A percentile compares a stretch with the other conserved stretches of the same genome.
These are phyloP conservation scores for Oreonectes daqikongensis DNA, from an alignment of 2,797 vertebrate species.

Conservation along the genomic window DNA sequence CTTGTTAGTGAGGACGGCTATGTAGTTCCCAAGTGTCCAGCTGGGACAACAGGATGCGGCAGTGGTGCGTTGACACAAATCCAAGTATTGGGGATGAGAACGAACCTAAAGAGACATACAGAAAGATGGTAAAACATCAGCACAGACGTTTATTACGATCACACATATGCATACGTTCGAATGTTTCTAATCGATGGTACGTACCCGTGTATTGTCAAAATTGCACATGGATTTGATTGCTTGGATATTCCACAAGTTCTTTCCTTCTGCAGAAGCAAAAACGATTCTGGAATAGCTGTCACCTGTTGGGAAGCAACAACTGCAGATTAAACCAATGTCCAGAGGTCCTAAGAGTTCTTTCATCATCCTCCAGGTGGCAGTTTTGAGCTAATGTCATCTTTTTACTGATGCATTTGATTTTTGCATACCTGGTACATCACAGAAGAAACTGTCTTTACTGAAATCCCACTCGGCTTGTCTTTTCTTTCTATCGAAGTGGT, in stretches of 20 bases:
- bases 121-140: neutral
- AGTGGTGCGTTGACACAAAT: conserved; percentile 93
- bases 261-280: conserved; percentile 89
- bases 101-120: conserved; percentile 80
- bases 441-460: conserved; percentile 96
- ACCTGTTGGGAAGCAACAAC: conserved; percentile 71
- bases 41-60: conserved; percentile 95
- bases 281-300: conserved; percentile 93
- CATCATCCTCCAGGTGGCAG: conserved; percentile 14
- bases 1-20: conserved; percentile 91
- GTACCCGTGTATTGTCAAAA: conserved; percentile 91
- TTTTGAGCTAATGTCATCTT: neutral
- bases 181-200: conserved; percentile 49
- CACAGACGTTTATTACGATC: neutral
- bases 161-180: neutral
- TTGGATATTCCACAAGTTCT: conserved; percentile 91
- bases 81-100: conserved; percentile 89
- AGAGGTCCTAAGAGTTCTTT: neutral
- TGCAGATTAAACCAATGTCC: neutral
- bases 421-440: conserved; percentile 79
- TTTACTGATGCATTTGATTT: neutral
- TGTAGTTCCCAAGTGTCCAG: conserved; percentile 97
- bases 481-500: conserved; percentile 89
- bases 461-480: conserved; percentile 97
- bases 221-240: conserved; percentile 98